Conservation (phyloP, 2,113 vertebrate genomes). For the Euleptes europaea region DNA sequence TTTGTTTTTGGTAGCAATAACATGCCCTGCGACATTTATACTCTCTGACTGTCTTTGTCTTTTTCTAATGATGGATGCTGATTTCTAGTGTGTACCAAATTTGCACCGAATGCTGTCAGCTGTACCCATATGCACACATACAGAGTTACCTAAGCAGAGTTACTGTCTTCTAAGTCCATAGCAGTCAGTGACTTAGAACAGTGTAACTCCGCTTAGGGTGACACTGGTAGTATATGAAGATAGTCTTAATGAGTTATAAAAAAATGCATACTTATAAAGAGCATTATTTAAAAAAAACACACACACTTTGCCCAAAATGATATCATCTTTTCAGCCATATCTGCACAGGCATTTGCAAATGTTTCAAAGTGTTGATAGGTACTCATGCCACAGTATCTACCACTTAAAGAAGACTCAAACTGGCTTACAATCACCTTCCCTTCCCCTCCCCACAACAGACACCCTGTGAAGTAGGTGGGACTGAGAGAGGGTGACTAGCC, state of each 20-base stretch:
- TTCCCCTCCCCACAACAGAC: too few relatives aligned
- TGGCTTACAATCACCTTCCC: too few relatives aligned
- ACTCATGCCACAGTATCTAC: not conserved
- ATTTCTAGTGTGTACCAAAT: not conserved
- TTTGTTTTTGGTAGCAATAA: not conserved
- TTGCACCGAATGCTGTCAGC: not conserved
- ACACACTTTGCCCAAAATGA: not conserved
- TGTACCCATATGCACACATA: not conserved
- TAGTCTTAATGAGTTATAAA: not conserved
- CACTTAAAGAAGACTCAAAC: too few relatives aligned
- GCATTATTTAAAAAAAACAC: not conserved
- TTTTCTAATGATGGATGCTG: not conserved
- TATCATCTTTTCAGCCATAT: not conserved
- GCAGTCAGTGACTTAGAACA: too few relatives aligned
- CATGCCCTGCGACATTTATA: not conserved
- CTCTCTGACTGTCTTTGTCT: not conserved
- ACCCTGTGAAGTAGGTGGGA: too few relatives aligned
- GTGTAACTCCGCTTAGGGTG: too few relatives aligned
- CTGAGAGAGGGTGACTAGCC: too few relatives aligned
- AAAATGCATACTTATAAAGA: not conserved
- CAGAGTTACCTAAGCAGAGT: too few relatives aligned
- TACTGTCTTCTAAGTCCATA: too few relatives aligned
- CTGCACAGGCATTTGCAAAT: not conserved
- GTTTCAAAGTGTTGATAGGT: not conserved
- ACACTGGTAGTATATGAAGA: not conserved